A percentile compares a stretch with the other conserved stretches of the same genome.
Conservation (phyloP, 1,140 invertebrate species). For the Caerostris darwini region DNA sequence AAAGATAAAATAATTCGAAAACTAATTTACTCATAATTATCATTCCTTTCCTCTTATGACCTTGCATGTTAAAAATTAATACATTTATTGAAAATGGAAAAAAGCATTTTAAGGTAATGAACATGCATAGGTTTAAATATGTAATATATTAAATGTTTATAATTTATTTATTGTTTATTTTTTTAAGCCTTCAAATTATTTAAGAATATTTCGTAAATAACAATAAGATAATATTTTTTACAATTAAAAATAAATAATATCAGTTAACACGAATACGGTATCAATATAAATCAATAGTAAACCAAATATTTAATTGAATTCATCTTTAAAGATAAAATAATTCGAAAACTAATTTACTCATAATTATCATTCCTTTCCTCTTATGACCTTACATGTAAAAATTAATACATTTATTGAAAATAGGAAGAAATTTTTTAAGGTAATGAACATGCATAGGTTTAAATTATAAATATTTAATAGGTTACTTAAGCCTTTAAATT, state of each 20-base stretch:
- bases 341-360: neutral
- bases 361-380: neutral
- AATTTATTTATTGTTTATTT: too few species aligned
- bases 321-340: neutral
- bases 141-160: too few species aligned
- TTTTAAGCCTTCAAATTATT: too few species aligned
- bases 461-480: too few species aligned
- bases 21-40: neutral
- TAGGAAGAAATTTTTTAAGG: neutral
- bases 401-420: neutral
- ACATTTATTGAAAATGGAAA: neutral
- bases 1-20: neutral
- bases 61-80: neutral
- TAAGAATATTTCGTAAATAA: too few species aligned
- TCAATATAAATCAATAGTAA: neutral
- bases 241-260: too few species aligned
- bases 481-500: too few species aligned
- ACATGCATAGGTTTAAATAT: too few species aligned
- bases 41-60: neutral
- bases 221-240: too few species aligned
- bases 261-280: neutral
- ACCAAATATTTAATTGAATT: constrained; percentile 24
- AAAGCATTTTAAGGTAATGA: too few species aligned
- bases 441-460: too few species aligned
- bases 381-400: neutral